Base-by-base conservation (phyloP, 1,140 invertebrate species). In the Drosophila ogumai region DNA sequence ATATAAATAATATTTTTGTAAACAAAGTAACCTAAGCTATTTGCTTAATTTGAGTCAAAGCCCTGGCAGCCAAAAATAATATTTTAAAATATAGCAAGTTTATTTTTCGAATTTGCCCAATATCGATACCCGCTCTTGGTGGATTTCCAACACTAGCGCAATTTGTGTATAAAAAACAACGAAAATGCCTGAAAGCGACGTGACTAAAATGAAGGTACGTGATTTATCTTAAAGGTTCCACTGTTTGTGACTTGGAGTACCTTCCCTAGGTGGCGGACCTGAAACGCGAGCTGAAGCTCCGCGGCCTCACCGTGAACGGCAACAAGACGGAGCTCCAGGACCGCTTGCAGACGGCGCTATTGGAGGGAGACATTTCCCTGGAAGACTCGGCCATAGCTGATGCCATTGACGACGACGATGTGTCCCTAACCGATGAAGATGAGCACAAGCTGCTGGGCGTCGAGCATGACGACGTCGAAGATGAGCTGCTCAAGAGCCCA, bases 291-390 rank as follows among this genome's bases (percentile, higher is more conserved):
- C 93, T 97, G 32, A 97, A 97, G 93, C 93, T 95, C 69, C 94
- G 96, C 85, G 96, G 96, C 44, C 93, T 97, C 15, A 93, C 95
- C 17, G 94, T 95, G 15, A 93, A 95, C 46, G 97, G 97, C 12
- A 97, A 97, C 88, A 98, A 97, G 94, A 96, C 94, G 36, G 96
- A 97, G 81, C 93, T 98, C 41, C 93, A 96, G 25, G 95, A 96
- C 65, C 94, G 97, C 75, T 93, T 98, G 49, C 95, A 96, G 86
- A 92, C 94, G 44, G 95, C 95, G 6, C 92, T 96, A 74, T 93
- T 95, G 74, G 93, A 94, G 78, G 94, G 93, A 79, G 87, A 90
- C 41, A 75, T 87, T 74, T 93, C 86, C 34, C 93, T 94, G 34
- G 92, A 93, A 34, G 94, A 94, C 82, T 92, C 91, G 34, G 93